A percentile compares a stretch with the other conserved stretches of the same genome.
Conservation (phyloP, 2,113 vertebrate species). For the Microcebus tavaratra region DNA sequence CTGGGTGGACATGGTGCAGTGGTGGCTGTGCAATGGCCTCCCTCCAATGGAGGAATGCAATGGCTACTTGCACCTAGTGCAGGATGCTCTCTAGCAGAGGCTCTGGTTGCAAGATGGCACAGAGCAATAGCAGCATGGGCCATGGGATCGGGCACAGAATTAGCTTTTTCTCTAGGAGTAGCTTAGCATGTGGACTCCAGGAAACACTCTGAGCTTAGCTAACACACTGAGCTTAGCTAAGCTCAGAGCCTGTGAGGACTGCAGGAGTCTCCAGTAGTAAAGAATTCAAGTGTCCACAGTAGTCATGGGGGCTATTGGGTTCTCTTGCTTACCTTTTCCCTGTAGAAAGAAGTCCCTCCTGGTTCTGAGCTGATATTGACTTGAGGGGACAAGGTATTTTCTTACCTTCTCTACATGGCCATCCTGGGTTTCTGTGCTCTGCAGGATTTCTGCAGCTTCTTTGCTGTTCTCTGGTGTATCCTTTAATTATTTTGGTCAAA, state of each 20-base stretch:
- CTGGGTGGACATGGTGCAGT: background rate
- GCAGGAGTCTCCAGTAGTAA: background rate
- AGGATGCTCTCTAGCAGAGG: background rate
- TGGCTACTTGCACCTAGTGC: background rate
- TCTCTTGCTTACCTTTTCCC: background rate
- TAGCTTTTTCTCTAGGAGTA: background rate
- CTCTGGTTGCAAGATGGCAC: background rate
- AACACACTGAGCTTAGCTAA: no score
- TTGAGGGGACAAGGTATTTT: background rate
- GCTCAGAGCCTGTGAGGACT: background rate
- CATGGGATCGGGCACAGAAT: no score
- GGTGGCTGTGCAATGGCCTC: background rate
- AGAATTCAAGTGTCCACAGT: background rate
- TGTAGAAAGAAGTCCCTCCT: background rate
- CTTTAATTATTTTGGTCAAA: background rate
- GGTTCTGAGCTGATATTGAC: background rate
- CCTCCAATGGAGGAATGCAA: background rate
- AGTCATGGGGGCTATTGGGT: background rate
- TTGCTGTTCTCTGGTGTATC: background rate
- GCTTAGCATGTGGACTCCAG: background rate
- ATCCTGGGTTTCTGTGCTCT: background rate
- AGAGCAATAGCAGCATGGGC: background rate
- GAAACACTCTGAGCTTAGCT: no score
- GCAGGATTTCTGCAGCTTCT: background rate
- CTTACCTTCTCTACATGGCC: background rate